A percentile compares a stretch with the other conserved stretches of the same genome.
These are phyloP conservation scores for Apamea monoglypha DNA, from an alignment of 2,888 invertebrate species.

Conservation along the genomic window DNA sequence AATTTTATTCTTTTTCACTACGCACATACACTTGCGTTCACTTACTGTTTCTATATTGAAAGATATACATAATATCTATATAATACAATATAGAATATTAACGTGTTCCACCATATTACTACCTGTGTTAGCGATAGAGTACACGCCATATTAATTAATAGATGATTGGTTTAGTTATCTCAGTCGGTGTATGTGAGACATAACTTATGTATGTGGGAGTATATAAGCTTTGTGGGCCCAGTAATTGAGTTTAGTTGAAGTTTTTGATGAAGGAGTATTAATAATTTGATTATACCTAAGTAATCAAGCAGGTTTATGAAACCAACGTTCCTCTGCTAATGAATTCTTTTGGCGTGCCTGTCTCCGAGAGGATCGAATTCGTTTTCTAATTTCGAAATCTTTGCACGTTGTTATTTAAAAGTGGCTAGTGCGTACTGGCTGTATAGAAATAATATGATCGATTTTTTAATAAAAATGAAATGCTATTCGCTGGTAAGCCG, in stretches of 20 bases:
- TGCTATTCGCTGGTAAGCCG: neutral
- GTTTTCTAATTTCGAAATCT: constrained; percentile 30
- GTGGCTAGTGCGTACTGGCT: neutral
- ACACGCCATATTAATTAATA: constrained; percentile 78
- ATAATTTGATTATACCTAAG: constrained; percentile 43
- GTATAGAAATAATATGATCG: neutral
- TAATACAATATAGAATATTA: constrained; percentile 42
- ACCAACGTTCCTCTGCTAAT: constrained; percentile 18
- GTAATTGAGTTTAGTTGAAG: constrained; percentile 55
- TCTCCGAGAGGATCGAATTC: neutral
- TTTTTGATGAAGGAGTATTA: constrained; percentile 52
- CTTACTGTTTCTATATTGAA: constrained; percentile 5
- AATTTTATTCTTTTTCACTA: too few relatives aligned
- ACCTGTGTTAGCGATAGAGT: constrained; percentile 59
- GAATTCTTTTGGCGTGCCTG: constrained; percentile 43
- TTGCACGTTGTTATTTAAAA: constrained; percentile 37
- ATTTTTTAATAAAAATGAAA: neutral
- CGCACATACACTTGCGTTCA: neutral
- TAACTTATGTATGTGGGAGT: constrained; percentile 47
- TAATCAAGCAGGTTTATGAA: constrained; percentile 23
- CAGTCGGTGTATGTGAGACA: constrained; percentile 47
- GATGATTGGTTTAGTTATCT: constrained; percentile 79
- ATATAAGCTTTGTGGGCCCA: constrained; percentile 37
- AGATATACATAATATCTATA: constrained; percentile 15
- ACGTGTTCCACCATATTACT: constrained; percentile 50